Conservation (phyloP, 2,113 vertebrate genomes). For the Protobothrops mucrosquamatus region DNA sequence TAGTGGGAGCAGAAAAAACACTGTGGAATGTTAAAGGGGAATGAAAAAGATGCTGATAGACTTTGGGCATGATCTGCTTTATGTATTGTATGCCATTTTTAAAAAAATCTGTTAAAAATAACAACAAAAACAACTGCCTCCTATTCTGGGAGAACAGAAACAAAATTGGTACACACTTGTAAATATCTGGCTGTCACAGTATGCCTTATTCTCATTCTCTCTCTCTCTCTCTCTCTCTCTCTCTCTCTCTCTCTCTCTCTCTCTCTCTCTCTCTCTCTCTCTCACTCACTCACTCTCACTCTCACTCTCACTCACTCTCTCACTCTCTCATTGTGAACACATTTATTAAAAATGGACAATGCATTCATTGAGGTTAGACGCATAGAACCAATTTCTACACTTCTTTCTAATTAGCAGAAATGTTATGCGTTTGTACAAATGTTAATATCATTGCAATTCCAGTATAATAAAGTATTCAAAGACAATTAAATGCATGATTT, state of each 20-base stretch:
- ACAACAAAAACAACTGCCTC: conserved; percentile 81
- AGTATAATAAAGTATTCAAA: conserved; percentile 99
- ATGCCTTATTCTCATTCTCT: conserved; percentile 76
- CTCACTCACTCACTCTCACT: no score
- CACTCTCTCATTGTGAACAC: conserved; percentile 80
- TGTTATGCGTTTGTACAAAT: conserved; percentile 98
- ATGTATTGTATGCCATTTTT: conserved; percentile 70
- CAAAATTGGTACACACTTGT: conserved; percentile 87
- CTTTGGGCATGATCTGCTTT: conserved; percentile 71
- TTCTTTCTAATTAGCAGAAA: conserved; percentile 84
- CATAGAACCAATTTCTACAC: conserved; percentile 89
- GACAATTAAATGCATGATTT: conserved; percentile 51
- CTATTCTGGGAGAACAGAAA: conserved; percentile 87
- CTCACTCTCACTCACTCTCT: conserved; percentile 6
- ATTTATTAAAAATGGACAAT: conserved; percentile 83
- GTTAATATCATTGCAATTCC: conserved; percentile 94
- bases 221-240: no score
- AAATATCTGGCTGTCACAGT: conserved; percentile 90
- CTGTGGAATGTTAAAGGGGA: conserved; percentile 62
- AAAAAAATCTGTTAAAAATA: conserved; percentile 71
- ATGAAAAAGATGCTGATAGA: conserved; percentile 69
- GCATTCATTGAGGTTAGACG: conserved; percentile 86
- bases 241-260: no score
- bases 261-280: no score
- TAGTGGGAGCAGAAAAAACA: conserved; percentile 67